phyloP scores from a whole-genome alignment of 2,113 vertebrate genomes.

The Andinoacara biseriatus region DNA sequence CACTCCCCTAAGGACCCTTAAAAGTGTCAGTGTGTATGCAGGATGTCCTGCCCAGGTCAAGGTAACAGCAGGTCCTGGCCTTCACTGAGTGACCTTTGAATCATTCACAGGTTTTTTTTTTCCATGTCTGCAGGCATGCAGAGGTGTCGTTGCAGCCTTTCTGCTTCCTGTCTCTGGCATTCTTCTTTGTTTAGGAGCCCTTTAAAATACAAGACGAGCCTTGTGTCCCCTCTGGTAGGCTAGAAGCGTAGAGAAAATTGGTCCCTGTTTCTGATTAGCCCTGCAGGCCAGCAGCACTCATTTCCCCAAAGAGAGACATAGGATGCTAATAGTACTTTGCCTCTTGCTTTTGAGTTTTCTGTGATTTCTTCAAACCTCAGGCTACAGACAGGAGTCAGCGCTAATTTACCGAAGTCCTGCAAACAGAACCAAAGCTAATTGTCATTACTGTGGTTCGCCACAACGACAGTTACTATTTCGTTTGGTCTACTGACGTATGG shows the following conservation, averaged over 20 bases:
- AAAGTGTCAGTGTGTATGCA: constrained; percentile 4
- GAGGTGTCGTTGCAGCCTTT: constrained; percentile 72
- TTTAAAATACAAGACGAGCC: constrained; percentile 82
- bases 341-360: constrained; percentile 18
- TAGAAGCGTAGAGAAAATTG: constrained; percentile 66
- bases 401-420: constrained; percentile 58
- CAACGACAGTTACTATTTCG: constrained; percentile 64
- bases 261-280: constrained; percentile 82
- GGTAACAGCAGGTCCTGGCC: constrained; percentile 36
- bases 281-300: constrained; percentile 69
- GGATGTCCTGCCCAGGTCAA: constrained; percentile 38
- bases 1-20: background rate
- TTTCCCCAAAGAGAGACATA: constrained; percentile 72
- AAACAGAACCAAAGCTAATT: constrained; percentile 62
- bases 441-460: constrained; percentile 69
- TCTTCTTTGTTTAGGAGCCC: constrained; percentile 76
- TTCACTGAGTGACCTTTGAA: constrained; percentile 46
- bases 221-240: constrained; percentile 83
- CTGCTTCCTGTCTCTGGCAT: constrained; percentile 75
- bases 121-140: constrained; percentile 47
- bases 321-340: constrained; percentile 70
- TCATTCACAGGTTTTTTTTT: constrained; percentile 47
- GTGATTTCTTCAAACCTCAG: constrained; percentile 50
- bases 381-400: constrained; percentile 64
- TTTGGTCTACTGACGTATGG: constrained; percentile 57